Evolutionary conservation across 1,140 invertebrate species (phyloP), one percentile per base, ranked within the genome.

Genomic region (Neelides sp.): DNA sequence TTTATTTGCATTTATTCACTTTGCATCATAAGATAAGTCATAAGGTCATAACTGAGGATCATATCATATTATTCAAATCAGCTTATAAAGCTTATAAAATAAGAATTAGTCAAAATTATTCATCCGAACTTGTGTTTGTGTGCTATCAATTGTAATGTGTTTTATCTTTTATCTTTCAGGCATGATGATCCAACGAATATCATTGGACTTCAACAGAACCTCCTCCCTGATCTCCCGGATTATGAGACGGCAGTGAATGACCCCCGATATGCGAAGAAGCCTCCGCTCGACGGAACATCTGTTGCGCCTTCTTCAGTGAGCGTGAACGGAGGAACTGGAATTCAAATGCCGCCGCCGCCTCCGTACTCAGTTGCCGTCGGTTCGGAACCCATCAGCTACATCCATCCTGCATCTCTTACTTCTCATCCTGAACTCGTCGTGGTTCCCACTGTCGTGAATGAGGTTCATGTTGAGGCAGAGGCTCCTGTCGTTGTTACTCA

Each of bases 241-340:
- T 70, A 70, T 39, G 68, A 70, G 26, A 68, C 68, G 15, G 68
- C 68, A 8, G 62, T 66, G 26, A 64, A 63, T 23, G 67, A 68
- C 54, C 64, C 64, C 3, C 58, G 63, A 12, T 65, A 64, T 44
- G 55, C 61, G 10, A 68, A 69, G 50, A 60, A 60, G 28, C 58
- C 58, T 1, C 54, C 57, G 22, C 22, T 52, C 41, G 51, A 57
- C 12, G 23, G 32, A 35, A 27, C 10, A 28, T n/a, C n/a, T 24
- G 37, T 17, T 23, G n/a, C 15, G 20, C 36, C 32, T 10, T 22
- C 34, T 19, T 17, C 17, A 17, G 35, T 39, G 15, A 20, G 22
- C 15, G n/a, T 1, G n/a, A 32, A 32, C n/a, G 28, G 28, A 32
- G n/a, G 7, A 32, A 32, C 28, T 32, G 19, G 23, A 32, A 50